Evolutionary conservation across 2,797 vertebrate genomes (phyloP).

Genomic region (Hylomyscus alleni): DNA sequence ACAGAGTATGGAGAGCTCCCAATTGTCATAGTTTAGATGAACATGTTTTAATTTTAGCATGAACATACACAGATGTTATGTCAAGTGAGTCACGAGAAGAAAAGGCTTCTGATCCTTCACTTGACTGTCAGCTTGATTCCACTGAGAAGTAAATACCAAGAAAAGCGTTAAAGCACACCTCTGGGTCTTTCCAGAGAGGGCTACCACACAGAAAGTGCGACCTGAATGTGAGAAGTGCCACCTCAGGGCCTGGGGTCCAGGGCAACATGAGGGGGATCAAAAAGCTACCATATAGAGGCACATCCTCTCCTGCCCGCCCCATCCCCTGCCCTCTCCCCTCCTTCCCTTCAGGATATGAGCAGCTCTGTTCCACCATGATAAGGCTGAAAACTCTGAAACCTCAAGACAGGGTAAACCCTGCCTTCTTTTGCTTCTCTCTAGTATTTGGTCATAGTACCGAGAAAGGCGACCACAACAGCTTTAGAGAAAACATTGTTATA

Average conservation of each 20-base stretch:
- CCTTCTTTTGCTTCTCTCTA: not conserved
- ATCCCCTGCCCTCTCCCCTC: accelerated
- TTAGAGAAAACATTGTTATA: not conserved
- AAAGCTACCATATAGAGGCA: not conserved
- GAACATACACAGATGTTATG: not conserved
- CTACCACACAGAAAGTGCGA: not conserved
- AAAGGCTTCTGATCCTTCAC: not conserved
- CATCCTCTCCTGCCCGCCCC: too few relatives aligned
- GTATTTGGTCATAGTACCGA: not conserved
- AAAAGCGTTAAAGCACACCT: not conserved
- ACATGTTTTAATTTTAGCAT: conserved; percentile 33
- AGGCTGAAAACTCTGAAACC: not conserved
- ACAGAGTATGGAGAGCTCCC: not conserved
- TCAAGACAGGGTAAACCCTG: not conserved
- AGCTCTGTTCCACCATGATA: not conserved
- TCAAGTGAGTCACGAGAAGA: not conserved
- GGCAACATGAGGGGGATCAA: not conserved
- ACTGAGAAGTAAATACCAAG: not conserved
- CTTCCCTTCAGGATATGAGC: not conserved
- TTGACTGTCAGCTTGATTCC: not conserved
- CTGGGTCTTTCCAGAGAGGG: not conserved
- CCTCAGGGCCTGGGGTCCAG: not conserved
- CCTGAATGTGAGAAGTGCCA: not conserved
- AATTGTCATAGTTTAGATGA: not conserved
- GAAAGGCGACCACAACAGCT: not conserved